Evolutionary conservation across 2,888 invertebrate species (phyloP), one percentile per base, ranked within the genome.

Genomic region (Clitarchus hookeri): DNA sequence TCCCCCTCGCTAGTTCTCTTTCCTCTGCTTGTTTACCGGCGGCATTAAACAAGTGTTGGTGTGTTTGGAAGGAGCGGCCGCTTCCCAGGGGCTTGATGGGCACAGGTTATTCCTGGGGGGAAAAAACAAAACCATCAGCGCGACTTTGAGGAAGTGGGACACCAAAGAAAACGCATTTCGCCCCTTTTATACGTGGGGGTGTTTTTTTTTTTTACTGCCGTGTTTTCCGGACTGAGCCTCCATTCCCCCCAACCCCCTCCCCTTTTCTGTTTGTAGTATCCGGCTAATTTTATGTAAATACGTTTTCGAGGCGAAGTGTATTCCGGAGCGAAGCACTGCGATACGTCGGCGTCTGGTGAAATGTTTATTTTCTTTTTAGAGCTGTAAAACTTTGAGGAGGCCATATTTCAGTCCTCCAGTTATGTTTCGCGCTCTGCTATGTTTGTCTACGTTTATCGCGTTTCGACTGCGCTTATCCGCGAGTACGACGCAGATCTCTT

Each of bases 211-310:
- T 65, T 65, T 65, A 65, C 65, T 16, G 65, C 16, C 65, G 65
- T 65, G 65, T 65, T 65, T 65, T 65, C 65, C 65, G 65, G 65
- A 65, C 65, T 19, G 23, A n/a, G 65, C n/a, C 65, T 19, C 36
- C 36, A 36, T 36, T 36, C 36, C 36, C 36, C 16, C 1, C 16
- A 1, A 8, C 16, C 8, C 16, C n/a, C 16, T 4, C n/a, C 16
- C 16, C n/a, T 23, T 23, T 23, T 65, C 16, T 65, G n/a, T 65
- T 23, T n/a, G 65, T 65, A n/a, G 65, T 65, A 65, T 65, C 65
- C 65, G 65, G 65, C 65, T 65, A 65, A 65, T 65, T 65, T 65
- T 65, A 65, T 65, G 65, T 65, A 65, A 65, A 65, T 65, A 65
- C 65, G 65, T 65, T 65, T 53, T 65, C 12, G 65, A 23, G 65